Evolutionary conservation across 2,888 invertebrate species (phyloP), one percentile per base, ranked within the genome.

Genomic region (Sepioteuthis lessoniana): DNA sequence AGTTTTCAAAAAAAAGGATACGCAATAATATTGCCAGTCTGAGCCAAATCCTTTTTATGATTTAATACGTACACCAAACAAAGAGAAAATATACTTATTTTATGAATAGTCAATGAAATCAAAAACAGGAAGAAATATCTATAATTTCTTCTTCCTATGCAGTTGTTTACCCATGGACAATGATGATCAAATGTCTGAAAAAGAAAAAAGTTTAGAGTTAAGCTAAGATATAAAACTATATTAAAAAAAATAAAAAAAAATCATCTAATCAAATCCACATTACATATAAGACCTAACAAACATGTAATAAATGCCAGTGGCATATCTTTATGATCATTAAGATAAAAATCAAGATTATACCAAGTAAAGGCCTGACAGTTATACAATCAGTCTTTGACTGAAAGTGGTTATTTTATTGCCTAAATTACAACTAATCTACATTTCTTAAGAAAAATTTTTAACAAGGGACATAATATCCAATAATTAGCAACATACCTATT

Each of bases 71-170:
- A 99, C 97, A 99, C 98, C 96, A 99, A 98, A 97, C 99, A 99
- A 96, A 99, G 98, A 94, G 98, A 98, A 97, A 99, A 99, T 97
- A 99, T 99, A 97, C 99, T 98, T 97, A 99, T 98, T 99, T 99
- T 99, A 97, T 99, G 99, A 97, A 99, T 98, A 96, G 99, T 99
- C 95, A 99, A 98, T 94, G 99, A 99, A 97, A 99, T 98, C 95
- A 99, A 98, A 97, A 99, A 99, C 98, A 99, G 98, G 98, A 99
- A 99, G 98, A 99, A 99, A 97, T 99, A 99, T 97, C 99, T 98
- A 97, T 99, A 99, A 97, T 99, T 99, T 96, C 99, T 98, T 96
- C 99, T 98, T 95, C 99, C 99, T 97, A 99, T 99, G 97, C 97
- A 97, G 95, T 97, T 97, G 95, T 97, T 97, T 94, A 97, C 96